Conservation (phyloP, 1,140 invertebrate species). For the Episyrphus balteatus region DNA sequence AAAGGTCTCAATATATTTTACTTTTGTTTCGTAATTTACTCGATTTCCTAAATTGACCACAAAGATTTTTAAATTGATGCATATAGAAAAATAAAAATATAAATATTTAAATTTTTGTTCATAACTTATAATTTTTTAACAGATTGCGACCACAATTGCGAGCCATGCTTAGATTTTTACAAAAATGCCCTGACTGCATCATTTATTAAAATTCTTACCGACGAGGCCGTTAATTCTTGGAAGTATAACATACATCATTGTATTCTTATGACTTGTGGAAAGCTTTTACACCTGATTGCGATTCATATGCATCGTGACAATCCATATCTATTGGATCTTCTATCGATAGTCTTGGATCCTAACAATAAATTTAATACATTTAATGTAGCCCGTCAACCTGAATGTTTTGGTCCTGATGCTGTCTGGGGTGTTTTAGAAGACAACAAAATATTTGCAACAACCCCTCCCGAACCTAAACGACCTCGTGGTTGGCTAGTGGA, state of each 20-base stretch:
- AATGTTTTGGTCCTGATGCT: constrained; percentile 50
- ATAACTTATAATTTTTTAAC: constrained; percentile 13
- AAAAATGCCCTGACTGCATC: constrained; percentile 88
- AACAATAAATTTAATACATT: constrained; percentile 92
- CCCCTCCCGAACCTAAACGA: constrained; percentile 61
- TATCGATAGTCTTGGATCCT: constrained; percentile 89
- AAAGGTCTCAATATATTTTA: too few relatives aligned
- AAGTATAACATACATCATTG: constrained; percentile 94
- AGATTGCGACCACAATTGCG: constrained; percentile 81
- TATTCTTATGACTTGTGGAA: constrained; percentile 86
- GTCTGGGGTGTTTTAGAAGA: constrained; percentile 35
- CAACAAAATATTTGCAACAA: constrained; percentile 60
- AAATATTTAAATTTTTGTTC: constrained; percentile 1
- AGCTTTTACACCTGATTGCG: constrained; percentile 84
- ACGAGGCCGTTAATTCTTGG: constrained; percentile 96
- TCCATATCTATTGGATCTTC: constrained; percentile 82
- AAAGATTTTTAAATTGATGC: too few relatives aligned
- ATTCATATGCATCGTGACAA: constrained; percentile 84
- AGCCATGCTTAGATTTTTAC: constrained; percentile 90
- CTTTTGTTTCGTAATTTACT: too few relatives aligned
- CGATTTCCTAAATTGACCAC: too few relatives aligned
- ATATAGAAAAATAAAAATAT: too few relatives aligned
- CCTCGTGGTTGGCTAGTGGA: constrained; percentile 90
- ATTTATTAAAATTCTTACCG: constrained; percentile 95
- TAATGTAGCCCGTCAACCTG: constrained; percentile 71